Percentiles rank a stretch among this genome's conserved stretches.
These are phyloP conservation scores for Bombus ignitus DNA, from an alignment of 1,140 invertebrate genomes.

Conservation along the genomic window DNA sequence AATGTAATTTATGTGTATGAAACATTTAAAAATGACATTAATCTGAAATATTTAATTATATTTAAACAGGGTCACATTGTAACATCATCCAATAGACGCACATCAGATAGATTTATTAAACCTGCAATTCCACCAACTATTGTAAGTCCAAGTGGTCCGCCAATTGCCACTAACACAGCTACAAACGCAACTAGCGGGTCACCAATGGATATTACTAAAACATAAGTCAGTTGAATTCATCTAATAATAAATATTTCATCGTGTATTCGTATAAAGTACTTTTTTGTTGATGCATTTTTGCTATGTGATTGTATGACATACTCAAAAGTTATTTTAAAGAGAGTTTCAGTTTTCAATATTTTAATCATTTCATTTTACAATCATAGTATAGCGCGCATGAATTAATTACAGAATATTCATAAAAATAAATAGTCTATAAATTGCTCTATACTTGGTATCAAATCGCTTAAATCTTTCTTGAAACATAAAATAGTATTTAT, in stretches of 20 bases:
- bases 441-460: slow-evolving; percentile 47
- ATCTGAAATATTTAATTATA: slow-evolving; percentile 49
- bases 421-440: slow-evolving; percentile 48
- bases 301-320: slow-evolving; percentile 55
- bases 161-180: slow-evolving; percentile 64
- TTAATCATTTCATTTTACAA: slow-evolving; percentile 14
- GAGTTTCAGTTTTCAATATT: slow-evolving; percentile 8
- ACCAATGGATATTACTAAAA: slow-evolving; percentile 81
- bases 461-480: slow-evolving; percentile 36
- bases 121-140: slow-evolving; percentile 86
- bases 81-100: slow-evolving; percentile 84
- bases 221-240: slow-evolving; percentile 72
- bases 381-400: slow-evolving; percentile 1
- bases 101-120: slow-evolving; percentile 91
- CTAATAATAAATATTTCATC: slow-evolving; percentile 62
- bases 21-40: slow-evolving; percentile 31
- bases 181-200: slow-evolving; percentile 72
- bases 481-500: slow-evolving; percentile 59
- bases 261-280: slow-evolving; percentile 69
- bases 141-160: slow-evolving; percentile 75
- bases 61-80: slow-evolving; percentile 74
- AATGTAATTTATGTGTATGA: background rate
- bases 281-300: slow-evolving; percentile 60
- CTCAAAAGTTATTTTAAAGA: slow-evolving; percentile 29
- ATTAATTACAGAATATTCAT: slow-evolving; percentile 23